Conservation (phyloP, 2,797 vertebrate genomes). For the Pangasius sanitwongsei region DNA sequence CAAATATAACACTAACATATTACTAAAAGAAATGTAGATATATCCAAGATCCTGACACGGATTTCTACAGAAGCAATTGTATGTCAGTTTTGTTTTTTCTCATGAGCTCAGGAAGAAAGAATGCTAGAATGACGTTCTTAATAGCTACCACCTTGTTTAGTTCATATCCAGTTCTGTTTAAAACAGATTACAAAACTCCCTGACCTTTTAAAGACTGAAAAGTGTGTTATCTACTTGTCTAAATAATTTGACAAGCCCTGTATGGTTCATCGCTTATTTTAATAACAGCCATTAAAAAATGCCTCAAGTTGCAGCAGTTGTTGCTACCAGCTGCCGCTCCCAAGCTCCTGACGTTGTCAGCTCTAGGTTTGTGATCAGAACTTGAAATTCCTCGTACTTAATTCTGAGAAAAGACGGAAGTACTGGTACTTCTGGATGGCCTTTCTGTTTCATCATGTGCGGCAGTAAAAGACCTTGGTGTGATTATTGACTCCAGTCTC, state of each 20-base stretch:
- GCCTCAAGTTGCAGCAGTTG: not conserved
- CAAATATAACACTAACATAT: not conserved
- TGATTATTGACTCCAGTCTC: not conserved
- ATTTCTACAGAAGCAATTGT: not conserved
- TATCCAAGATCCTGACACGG: not conserved
- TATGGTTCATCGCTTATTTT: not conserved
- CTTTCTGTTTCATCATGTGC: not conserved
- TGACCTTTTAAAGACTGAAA: not conserved
- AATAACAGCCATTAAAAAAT: not conserved
- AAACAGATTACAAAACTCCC: not conserved
- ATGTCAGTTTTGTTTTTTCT: no score
- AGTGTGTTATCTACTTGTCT: not conserved
- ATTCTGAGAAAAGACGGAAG: not conserved
- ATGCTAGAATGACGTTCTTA: no score
- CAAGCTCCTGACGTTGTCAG: not conserved
- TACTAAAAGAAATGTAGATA: not conserved
- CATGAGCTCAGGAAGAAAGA: no score
- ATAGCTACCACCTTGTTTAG: not conserved
- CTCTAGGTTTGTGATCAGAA: not conserved
- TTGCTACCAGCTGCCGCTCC: not conserved
- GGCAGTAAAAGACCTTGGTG: not conserved
- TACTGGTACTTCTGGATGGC: not conserved
- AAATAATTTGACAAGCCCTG: not conserved
- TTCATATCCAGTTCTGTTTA: not conserved
- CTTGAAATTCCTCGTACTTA: not conserved